Base-by-base conservation (phyloP, 2,797 vertebrate species). In the Hapalemur alaotrensis region DNA sequence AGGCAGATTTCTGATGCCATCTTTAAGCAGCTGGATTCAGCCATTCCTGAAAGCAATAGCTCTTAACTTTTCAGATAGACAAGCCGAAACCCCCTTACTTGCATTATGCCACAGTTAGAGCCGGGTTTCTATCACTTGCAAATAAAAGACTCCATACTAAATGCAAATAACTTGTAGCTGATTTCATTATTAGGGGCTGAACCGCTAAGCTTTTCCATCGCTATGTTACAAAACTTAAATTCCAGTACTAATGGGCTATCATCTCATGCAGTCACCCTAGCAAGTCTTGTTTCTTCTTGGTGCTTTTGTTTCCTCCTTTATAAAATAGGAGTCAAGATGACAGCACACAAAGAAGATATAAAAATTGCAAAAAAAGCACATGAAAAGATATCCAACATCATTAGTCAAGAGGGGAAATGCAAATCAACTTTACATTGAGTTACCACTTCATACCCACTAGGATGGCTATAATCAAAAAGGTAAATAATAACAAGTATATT, bases 141-240 rank as follows among this genome's bases (percentile, higher is more conserved):
- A 96, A 83, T 87, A 81, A 82, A 92, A 83, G 23, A 89, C 10
- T 93, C 41, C 70, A 57, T 22, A 81, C 30, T 46, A 79, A 92
- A 72, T 32, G 52, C 67, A 96, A 79, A 48, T 72, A 91, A 2
- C 12, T 35, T 63, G 57, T 12, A 46, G 15, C 61, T 89, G 87
- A 63, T 80, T 79, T 96, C 7, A 79, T 41, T 92, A 82, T 22
- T 41, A 82, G 28, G 13, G 59, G 6, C 4, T 46, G 4, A 97
- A 72, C 35, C 41, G 89, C 10, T 89, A 79, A 57, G 30, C 32
- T 88, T 92, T 75, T 72, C 23, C 17, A 76, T 52, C 38, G 25
- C 41, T 90, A 17, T 69, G 25, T 76, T 73, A 73, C 30, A 93
- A 96, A 84, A 93, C 25, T 41, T 93, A 89, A 82, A 81, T 75